Percentiles rank a stretch among this genome's conserved stretches.
Evolutionary conservation across 2,113 vertebrate genomes (phyloP).

Genomic region (Phylloscopus whistleri): DNA sequence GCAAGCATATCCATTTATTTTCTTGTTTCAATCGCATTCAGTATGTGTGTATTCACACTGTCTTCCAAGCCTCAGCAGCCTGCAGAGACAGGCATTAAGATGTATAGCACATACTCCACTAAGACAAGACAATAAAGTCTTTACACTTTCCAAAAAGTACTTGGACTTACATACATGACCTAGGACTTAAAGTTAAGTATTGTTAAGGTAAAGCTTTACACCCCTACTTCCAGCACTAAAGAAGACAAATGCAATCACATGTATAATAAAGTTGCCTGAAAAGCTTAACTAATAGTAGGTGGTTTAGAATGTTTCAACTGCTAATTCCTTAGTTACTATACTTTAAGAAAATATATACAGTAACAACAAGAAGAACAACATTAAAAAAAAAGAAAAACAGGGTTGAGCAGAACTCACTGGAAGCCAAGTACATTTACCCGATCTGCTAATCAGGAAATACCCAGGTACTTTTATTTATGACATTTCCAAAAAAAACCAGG

Average conservation of each 20-base stretch:
- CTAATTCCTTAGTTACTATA: background rate
- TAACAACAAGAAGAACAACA: background rate
- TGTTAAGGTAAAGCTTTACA: background rate
- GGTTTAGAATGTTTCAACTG: background rate
- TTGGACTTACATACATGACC: accelerated
- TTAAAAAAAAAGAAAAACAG: background rate
- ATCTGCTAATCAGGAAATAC: background rate
- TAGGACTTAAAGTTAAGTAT: background rate
- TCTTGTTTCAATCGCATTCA: background rate
- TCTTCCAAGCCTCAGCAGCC: background rate
- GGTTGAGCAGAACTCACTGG: background rate
- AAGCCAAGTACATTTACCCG: background rate
- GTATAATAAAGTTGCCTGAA: background rate
- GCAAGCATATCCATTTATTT: accelerated
- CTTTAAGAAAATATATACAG: background rate
- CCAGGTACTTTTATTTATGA: background rate
- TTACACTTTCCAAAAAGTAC: background rate
- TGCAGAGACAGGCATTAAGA: background rate
- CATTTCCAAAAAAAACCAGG: background rate
- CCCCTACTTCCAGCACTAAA: background rate
- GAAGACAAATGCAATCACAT: background rate
- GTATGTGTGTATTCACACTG: background rate
- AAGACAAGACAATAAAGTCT: background rate
- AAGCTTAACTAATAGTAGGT: background rate
- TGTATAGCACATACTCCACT: accelerated